phyloP scores from a whole-genome alignment of 2,888 invertebrate species.

The Penaeus monodon region DNA sequence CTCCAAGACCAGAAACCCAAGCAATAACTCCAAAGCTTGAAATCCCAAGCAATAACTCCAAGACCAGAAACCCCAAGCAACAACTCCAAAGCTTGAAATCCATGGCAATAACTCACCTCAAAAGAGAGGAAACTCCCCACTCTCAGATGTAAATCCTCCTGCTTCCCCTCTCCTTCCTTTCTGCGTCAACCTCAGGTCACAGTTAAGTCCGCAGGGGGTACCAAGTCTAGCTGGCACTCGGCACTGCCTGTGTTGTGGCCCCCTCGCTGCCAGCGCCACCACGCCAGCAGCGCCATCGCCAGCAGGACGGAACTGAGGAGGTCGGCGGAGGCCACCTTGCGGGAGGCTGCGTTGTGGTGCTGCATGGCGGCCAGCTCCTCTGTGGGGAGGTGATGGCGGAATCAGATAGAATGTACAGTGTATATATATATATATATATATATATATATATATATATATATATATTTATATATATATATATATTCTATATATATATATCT shows the following conservation, averaged over 20 bases:
- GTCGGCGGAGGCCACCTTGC: neutral
- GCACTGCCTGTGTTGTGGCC: no score
- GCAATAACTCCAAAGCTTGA: no score
- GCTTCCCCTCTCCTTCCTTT: neutral
- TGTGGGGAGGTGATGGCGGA: neutral
- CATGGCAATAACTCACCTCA: neutral
- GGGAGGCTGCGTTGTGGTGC: conserved; percentile 23
- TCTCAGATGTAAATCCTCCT: neutral
- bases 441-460: neutral
- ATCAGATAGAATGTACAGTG: neutral
- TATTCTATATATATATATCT: neutral
- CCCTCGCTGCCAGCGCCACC: neutral
- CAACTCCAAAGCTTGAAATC: no score
- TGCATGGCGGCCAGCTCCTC: conserved; percentile 46
- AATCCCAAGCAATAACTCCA: no score
- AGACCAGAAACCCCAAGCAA: no score
- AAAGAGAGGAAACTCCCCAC: neutral
- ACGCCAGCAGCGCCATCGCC: neutral
- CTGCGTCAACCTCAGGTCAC: neutral
- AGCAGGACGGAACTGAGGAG: neutral
- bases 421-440: conserved; percentile 30
- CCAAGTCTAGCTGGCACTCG: no score
- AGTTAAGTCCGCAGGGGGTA: neutral
- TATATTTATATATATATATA: no score
- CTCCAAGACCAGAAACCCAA: neutral